Base-by-base conservation (phyloP, 2,888 invertebrate species). In the Aphodius granarius region DNA sequence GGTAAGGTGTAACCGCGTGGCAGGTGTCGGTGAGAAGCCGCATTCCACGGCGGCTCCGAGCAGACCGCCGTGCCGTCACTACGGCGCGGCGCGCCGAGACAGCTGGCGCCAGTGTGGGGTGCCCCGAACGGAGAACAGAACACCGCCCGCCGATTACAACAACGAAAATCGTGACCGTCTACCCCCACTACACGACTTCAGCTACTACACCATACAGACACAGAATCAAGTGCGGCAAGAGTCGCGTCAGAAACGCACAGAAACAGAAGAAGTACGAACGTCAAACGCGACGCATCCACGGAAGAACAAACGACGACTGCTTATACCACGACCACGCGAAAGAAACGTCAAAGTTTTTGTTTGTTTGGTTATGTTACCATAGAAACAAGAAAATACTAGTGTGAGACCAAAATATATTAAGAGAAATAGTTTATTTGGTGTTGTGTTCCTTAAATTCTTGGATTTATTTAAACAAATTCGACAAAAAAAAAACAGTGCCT, bases 21-120 rank as follows among this genome's bases (percentile, higher is more conserved):
- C 80, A 80, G 82, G 80, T 81, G 84, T 81, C 84, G 84, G 68
- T n/a, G n/a, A n/a, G 78, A 82, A 82, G 81, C 84, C 82, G 79
- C 84, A 86, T 83, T 89, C 89, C 83, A 88, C 85, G 82, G 88
- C 87, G 90, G 89, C 89, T 84, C 89, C 89, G 84, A 43, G 43
- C 43, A 1, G 43, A 3, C 43, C 13, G 9, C 13, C 43, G 1
- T 13, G 88, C 89, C 82, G 89, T 87, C 78, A 89, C 88, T 82
- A 90, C 89, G 88, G 89, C 79, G 86, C 87, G 79, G 89, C 89
- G n/a, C n/a, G 86, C 89, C 90, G 85, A 88, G 85, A 85, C 88
- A 82, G 83, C 86, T 86, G 81, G 88, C 86, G 79, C 90, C 90
- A 80, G 87, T 84, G 82, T 89, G 89, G 85, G 89, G 89, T 86